phyloP scores from a whole-genome alignment of 2,888 invertebrate species.

The Lissonota sp. region DNA sequence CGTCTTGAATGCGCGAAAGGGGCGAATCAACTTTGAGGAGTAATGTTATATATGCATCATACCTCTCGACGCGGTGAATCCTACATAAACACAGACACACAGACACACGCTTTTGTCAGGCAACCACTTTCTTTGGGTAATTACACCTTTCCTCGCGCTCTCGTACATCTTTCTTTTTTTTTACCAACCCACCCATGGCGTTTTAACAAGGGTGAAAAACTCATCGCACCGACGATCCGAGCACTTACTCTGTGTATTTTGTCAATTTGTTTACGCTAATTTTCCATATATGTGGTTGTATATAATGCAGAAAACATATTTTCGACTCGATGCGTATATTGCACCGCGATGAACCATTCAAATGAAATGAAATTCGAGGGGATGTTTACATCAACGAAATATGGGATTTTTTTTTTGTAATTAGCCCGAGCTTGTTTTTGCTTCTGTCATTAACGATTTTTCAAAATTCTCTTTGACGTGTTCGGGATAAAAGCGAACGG shows the following conservation, averaged over 20 bases:
- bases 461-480: no score
- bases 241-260: background rate
- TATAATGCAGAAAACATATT: background rate
- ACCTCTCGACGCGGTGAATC: background rate
- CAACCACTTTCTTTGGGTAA: conserved; percentile 78
- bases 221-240: background rate
- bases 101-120: conserved; percentile 66
- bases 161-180: conserved; percentile 51
- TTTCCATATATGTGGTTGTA: no score
- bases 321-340: conserved; percentile 15
- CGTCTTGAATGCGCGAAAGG: conserved; percentile 71
- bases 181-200: conserved; percentile 50
- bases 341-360: conserved; percentile 9
- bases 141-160: conserved; percentile 67
- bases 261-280: background rate
- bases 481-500: no score
- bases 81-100: no score
- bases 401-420: background rate
- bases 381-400: background rate
- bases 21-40: conserved; percentile 38
- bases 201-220: background rate
- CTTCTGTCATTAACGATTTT: no score
- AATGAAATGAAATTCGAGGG: conserved; percentile 21
- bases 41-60: conserved; percentile 14
- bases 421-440: background rate